Percentiles rank a stretch among this genome's conserved stretches.
phyloP scores from a whole-genome alignment of 2,888 invertebrate species.

The Nymphalis c-album region DNA sequence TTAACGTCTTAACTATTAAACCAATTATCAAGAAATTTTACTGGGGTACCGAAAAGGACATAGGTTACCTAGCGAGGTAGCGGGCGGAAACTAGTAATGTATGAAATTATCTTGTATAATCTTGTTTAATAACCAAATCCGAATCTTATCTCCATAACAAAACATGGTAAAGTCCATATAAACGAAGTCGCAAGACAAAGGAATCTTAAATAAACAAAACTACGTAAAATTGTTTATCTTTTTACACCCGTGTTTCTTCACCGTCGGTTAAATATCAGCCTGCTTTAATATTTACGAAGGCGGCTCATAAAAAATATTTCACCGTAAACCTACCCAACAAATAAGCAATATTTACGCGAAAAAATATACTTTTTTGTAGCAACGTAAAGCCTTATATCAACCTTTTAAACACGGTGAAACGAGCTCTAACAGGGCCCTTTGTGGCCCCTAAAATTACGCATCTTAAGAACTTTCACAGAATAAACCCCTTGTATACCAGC shows the following conservation, averaged over 20 bases:
- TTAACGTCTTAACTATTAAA: too few relatives aligned
- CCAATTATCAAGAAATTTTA: too few relatives aligned
- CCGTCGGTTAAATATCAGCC: constrained; percentile 28
- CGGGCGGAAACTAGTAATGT: too few relatives aligned
- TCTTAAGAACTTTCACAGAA: constrained; percentile 31
- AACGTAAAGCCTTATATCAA: constrained; percentile 46
- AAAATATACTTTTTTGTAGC: constrained; percentile 41
- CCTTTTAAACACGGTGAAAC: constrained; percentile 47
- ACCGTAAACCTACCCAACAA: constrained; percentile 43
- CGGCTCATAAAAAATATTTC: constrained; percentile 40
- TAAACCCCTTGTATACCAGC: constrained; percentile 15
- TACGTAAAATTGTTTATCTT: constrained; percentile 8
- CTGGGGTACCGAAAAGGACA: too few relatives aligned
- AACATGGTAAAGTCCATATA: too few relatives aligned
- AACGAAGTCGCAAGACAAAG: not conserved
- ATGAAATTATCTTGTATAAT: too few relatives aligned
- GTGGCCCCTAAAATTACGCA: constrained; percentile 41
- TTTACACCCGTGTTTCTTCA: constrained; percentile 1
- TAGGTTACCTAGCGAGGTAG: too few relatives aligned
- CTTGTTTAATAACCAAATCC: too few relatives aligned
- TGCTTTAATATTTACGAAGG: constrained; percentile 43
- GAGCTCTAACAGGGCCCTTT: constrained; percentile 43
- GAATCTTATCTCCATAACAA: too few relatives aligned
- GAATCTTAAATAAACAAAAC: constrained; percentile 4
- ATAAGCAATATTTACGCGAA: constrained; percentile 46